Percentiles rank a stretch among this genome's conserved stretches.
Evolutionary conservation across 1,140 invertebrate species (phyloP).

Genomic region (Lutraria rhynchaena): DNA sequence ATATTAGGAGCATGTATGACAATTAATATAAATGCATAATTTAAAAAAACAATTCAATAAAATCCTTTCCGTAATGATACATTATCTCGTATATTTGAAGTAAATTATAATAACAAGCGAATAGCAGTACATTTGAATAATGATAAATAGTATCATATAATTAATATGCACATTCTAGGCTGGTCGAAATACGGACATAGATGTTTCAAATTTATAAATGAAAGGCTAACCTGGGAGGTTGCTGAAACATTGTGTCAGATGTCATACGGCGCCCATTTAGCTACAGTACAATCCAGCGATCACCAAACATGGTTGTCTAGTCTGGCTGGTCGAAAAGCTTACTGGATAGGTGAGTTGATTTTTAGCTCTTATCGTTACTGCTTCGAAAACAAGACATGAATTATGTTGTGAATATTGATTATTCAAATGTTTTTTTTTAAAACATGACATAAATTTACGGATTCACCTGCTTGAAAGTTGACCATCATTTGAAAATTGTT

Average conservation of each 20-base stretch:
- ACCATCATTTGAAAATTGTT: too few relatives aligned
- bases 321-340: constrained; percentile 71
- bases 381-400: background rate
- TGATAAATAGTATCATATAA: too few relatives aligned
- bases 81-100: too few relatives aligned
- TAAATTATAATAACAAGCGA: too few relatives aligned
- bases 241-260: constrained; percentile 72
- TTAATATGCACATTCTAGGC: too few relatives aligned
- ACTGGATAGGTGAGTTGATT: constrained; percentile 77
- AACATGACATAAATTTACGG: background rate
- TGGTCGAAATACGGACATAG: constrained; percentile 74
- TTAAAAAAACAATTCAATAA: too few relatives aligned
- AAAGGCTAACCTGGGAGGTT: constrained; percentile 75
- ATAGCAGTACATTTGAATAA: too few relatives aligned
- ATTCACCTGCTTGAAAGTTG: too few relatives aligned
- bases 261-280: constrained; percentile 69
- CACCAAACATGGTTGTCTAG: constrained; percentile 72
- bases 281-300: constrained; percentile 69
- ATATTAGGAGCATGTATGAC: too few relatives aligned
- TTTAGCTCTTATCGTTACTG: background rate
- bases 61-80: too few relatives aligned
- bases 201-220: constrained; percentile 76
- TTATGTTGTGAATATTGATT: background rate
- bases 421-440: background rate
- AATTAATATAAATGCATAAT: too few relatives aligned